These are phyloP conservation scores for Allophyes oxyacanthae DNA, from an alignment of 2,888 invertebrate genomes.

Conservation along the genomic window DNA sequence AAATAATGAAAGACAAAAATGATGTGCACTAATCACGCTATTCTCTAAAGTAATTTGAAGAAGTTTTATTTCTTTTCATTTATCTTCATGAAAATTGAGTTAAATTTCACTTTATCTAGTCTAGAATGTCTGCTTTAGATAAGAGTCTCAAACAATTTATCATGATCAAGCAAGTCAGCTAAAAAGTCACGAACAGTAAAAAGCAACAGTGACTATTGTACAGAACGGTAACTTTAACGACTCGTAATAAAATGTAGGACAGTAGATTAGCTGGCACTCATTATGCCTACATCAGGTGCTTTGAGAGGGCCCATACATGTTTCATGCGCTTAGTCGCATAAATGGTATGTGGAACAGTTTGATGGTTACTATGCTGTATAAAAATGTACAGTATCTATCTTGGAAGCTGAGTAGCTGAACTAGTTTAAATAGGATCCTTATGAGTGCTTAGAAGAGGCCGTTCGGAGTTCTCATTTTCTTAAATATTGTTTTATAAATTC, in stretches of 20 bases:
- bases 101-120: neutral
- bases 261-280: conserved; percentile 50
- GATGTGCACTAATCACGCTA: too few relatives aligned
- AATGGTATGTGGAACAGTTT: conserved; percentile 15
- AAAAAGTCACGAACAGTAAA: conserved; percentile 40
- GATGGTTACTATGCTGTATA: neutral
- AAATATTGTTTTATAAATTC: too few relatives aligned
- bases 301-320: conserved; percentile 13
- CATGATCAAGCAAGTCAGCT: conserved; percentile 10
- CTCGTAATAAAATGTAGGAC: conserved; percentile 58
- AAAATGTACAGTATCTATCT: neutral
- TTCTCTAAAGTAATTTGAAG: too few relatives aligned
- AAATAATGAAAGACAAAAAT: too few relatives aligned
- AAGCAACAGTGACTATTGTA: conserved; percentile 34
- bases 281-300: conserved; percentile 37
- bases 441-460: too few relatives aligned
- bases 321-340: conserved; percentile 20
- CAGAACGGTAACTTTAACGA: conserved; percentile 52
- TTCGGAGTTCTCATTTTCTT: too few relatives aligned
- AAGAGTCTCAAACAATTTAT: conserved; percentile 30
- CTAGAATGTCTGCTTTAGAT: conserved; percentile 12
- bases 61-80: too few relatives aligned
- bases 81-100: too few relatives aligned
- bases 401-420: neutral
- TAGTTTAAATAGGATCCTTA: neutral